phyloP scores from a whole-genome alignment of 1,140 invertebrate species.

The Oryzaephilus surinamensis region DNA sequence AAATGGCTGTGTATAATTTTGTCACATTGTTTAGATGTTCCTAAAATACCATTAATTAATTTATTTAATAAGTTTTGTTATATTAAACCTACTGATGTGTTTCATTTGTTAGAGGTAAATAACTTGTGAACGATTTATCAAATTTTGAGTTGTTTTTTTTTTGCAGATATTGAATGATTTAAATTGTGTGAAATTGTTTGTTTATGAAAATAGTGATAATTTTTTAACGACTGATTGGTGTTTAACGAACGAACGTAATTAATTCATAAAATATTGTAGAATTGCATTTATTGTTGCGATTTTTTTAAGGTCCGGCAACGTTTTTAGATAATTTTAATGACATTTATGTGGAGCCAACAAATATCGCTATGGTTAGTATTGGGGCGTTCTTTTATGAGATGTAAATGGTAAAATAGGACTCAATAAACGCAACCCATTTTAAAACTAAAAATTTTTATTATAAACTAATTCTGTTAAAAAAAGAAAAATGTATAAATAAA shows the following conservation, averaged over 20 bases:
- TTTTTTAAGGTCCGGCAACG: constrained; percentile 18
- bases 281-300: constrained; percentile 3
- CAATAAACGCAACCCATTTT: too few relatives aligned
- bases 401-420: too few relatives aligned
- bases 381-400: constrained; percentile 18
- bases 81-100: constrained; percentile 34
- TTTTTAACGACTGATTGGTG: constrained; percentile 13
- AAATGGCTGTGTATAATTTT: constrained; percentile 56
- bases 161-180: constrained; percentile 23
- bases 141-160: constrained; percentile 1
- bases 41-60: constrained; percentile 43
- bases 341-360: constrained; percentile 14
- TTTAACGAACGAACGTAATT: constrained; percentile 13
- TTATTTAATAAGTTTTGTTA: constrained; percentile 44
- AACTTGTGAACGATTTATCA: neutral
- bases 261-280: neutral
- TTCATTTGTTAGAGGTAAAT: constrained; percentile 23
- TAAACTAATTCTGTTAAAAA: too few relatives aligned
- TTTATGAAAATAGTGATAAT: constrained; percentile 2
- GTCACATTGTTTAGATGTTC: constrained; percentile 48
- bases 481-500: too few relatives aligned
- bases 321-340: constrained; percentile 23
- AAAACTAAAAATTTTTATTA: too few relatives aligned
- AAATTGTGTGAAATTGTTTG: constrained; percentile 18
- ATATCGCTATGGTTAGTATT: constrained; percentile 14